These are phyloP conservation scores for Semotilus atromaculatus DNA, from an alignment of 2,797 vertebrate species.

Conservation along the genomic window DNA sequence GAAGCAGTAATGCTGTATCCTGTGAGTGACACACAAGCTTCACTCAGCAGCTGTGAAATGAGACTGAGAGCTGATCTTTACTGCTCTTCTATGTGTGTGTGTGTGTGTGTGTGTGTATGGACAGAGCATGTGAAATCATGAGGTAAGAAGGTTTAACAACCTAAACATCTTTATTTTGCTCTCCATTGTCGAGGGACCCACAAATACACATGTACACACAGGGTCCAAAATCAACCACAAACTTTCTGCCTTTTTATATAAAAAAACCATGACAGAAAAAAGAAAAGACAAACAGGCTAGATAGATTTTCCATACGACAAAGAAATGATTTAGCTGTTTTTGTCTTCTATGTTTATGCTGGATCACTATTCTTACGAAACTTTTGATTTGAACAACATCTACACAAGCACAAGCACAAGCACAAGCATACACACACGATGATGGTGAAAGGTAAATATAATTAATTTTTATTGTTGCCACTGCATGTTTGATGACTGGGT, in stretches of 20 bases:
- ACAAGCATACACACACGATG: neutral
- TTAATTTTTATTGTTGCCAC: neutral
- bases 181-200: neutral
- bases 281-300: no score
- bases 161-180: neutral
- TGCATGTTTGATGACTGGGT: neutral
- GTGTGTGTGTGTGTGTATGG: neutral
- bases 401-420: no score
- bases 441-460: neutral
- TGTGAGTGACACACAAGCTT: conserved; percentile 64
- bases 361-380: neutral
- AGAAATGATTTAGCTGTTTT: no score
- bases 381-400: no score
- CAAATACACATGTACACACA: conserved; percentile 8
- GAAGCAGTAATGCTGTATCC: conserved; percentile 73
- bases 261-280: no score
- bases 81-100: neutral
- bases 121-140: neutral
- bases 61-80: conserved; percentile 11
- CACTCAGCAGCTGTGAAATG: conserved; percentile 54
- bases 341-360: neutral
- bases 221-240: neutral
- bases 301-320: neutral
- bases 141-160: neutral
- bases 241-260: neutral